Conservation (phyloP, 2,113 vertebrate genomes). For the Eubucco bourcierii region DNA sequence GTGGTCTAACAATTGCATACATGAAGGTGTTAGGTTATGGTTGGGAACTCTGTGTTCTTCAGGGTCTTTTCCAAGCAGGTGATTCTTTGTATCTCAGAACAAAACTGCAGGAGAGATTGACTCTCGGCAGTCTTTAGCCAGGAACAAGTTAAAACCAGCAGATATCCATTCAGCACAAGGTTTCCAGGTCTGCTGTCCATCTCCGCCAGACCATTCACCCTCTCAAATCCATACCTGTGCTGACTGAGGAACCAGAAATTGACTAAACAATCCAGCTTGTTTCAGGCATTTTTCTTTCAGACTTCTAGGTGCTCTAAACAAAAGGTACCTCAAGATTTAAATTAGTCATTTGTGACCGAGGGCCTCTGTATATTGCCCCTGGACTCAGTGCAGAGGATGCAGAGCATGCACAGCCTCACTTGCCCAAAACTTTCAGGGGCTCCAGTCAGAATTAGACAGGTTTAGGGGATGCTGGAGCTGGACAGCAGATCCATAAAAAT, state of each 20-base stretch:
- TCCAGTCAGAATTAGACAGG: background rate
- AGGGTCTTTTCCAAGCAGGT: too few relatives aligned
- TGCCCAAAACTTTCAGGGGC: background rate
- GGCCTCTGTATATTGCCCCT: background rate
- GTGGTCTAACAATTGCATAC: too few relatives aligned
- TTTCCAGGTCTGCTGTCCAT: background rate
- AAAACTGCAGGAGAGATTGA: accelerated
- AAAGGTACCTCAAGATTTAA: background rate
- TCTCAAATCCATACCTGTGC: background rate
- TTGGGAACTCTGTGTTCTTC: too few relatives aligned
- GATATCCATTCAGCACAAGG: background rate
- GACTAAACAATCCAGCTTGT: background rate
- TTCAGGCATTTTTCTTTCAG: background rate
- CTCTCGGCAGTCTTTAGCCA: background rate
- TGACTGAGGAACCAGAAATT: background rate
- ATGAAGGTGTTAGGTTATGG: too few relatives aligned
- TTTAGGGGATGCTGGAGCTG: background rate
- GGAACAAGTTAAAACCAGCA: background rate
- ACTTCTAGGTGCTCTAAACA: background rate
- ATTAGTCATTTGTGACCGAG: accelerated
- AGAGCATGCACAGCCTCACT: accelerated
- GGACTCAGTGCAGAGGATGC: background rate
- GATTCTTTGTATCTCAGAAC: accelerated
- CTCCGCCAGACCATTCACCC: background rate
- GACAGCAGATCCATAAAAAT: background rate